These are phyloP conservation scores for honey bee (Apis mellifera) DNA, from an alignment of 1,140 invertebrate genomes.

Conservation along the genomic window DNA sequence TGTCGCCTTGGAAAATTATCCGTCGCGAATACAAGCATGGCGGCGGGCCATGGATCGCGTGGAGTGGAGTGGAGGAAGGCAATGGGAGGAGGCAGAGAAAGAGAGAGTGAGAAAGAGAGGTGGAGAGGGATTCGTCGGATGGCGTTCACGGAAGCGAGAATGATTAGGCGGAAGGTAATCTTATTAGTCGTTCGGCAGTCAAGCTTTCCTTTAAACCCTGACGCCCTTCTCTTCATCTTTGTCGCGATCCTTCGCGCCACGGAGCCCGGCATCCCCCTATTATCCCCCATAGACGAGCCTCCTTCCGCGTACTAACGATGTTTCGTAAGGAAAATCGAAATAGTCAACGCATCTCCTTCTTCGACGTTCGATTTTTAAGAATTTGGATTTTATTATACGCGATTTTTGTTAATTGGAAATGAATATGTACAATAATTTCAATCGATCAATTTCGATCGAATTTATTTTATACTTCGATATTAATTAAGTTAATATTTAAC, in stretches of 20 bases:
- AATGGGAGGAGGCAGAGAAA: not conserved
- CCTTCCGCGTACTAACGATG: constrained; percentile 25
- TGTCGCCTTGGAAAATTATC: constrained; percentile 69
- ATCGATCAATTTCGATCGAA: too few relatives aligned
- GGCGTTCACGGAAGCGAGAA: constrained; percentile 55
- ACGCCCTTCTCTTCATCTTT: not conserved
- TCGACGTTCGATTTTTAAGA: not conserved
- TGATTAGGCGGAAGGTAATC: constrained; percentile 61
- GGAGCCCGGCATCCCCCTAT: constrained; percentile 1
- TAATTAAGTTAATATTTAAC: too few relatives aligned
- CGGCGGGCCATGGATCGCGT: too few relatives aligned
- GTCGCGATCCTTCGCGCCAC: not conserved
- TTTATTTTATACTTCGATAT: too few relatives aligned
- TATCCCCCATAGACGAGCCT: constrained; percentile 17
- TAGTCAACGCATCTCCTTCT: too few relatives aligned
- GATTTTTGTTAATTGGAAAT: too few relatives aligned
- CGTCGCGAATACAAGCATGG: constrained; percentile 24
- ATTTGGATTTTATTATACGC: too few relatives aligned
- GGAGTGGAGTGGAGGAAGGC: too few relatives aligned
- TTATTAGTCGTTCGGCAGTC: constrained; percentile 63
- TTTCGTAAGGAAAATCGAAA: constrained; percentile 13
- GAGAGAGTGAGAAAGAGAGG: not conserved
- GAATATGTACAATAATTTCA: too few relatives aligned
- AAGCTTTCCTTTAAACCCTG: constrained; percentile 55
- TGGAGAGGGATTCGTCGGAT: constrained; percentile 7